Percentiles rank a stretch among this genome's conserved stretches.
Evolutionary conservation across 2,113 vertebrate genomes (phyloP).

Genomic region (Megalops atlanticus): DNA sequence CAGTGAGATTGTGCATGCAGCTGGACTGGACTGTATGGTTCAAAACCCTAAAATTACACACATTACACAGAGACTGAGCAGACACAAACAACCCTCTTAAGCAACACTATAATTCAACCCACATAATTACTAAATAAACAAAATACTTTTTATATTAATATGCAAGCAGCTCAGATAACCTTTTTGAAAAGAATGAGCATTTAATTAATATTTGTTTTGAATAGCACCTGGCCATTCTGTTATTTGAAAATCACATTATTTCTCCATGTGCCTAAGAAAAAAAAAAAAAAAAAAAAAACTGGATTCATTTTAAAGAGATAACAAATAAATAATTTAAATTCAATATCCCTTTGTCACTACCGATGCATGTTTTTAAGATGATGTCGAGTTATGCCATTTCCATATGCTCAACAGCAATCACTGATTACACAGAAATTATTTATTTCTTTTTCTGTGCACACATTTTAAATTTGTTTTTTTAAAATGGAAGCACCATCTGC

Average conservation of each 20-base stretch:
- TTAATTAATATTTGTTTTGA: conserved; percentile 13
- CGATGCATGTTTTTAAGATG: conserved; percentile 15
- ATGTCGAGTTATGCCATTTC: conserved; percentile 18
- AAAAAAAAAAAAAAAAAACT: neutral
- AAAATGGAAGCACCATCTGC: neutral
- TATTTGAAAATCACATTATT: conserved; percentile 11
- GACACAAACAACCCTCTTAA: neutral
- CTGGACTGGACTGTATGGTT: neutral
- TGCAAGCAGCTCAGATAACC: neutral
- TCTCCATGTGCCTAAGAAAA: neutral
- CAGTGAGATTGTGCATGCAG: neutral
- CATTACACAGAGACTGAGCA: neutral
- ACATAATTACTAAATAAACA: neutral
- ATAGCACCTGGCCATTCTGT: neutral
- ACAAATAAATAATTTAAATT: conserved; percentile 32
- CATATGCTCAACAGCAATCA: neutral
- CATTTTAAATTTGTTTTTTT: neutral
- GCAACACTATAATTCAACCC: neutral
- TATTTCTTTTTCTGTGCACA: neutral
- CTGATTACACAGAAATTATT: conserved; percentile 8
- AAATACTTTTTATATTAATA: neutral
- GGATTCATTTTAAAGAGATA: conserved; percentile 16
- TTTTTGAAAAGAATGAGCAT: neutral
- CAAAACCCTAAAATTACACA: neutral
- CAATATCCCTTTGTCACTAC: conserved; percentile 24